Percentiles rank a stretch among this genome's conserved stretches.
phyloP scores from a whole-genome alignment of 2,888 invertebrate genomes.

The Cataglyphis rosenhaueri region DNA sequence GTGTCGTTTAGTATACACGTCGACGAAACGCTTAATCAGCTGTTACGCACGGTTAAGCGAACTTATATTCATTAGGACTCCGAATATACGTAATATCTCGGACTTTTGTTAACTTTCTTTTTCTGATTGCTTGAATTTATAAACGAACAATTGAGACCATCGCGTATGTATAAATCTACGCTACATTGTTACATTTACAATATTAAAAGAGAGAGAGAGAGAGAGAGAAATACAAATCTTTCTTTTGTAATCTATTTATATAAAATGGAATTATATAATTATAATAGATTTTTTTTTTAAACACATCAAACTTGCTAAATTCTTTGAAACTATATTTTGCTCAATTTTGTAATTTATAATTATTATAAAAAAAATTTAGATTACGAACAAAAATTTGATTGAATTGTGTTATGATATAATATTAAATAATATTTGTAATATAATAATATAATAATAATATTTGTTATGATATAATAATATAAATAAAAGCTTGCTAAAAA shows the following conservation, averaged over 20 bases:
- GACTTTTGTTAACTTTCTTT: conserved; percentile 18
- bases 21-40: conserved; percentile 10
- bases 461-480: no score
- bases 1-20: neutral
- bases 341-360: neutral
- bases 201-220: no score
- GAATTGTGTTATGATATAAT: neutral
- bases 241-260: no score
- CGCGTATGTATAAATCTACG: conserved; percentile 11
- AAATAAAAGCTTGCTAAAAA: neutral
- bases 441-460: no score
- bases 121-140: conserved; percentile 14
- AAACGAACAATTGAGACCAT: neutral
- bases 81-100: neutral
- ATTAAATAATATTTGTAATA: no score
- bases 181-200: neutral
- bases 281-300: neutral
- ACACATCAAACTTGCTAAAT: neutral
- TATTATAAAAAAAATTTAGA: neutral
- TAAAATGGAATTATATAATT: no score
- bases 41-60: neutral
- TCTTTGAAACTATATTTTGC: neutral
- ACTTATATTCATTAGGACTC: neutral
- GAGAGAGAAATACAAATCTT: no score
- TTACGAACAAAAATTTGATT: neutral